Evolutionary conservation across 2,888 invertebrate species (phyloP).

Genomic region (Gisinianus flammeolus): DNA sequence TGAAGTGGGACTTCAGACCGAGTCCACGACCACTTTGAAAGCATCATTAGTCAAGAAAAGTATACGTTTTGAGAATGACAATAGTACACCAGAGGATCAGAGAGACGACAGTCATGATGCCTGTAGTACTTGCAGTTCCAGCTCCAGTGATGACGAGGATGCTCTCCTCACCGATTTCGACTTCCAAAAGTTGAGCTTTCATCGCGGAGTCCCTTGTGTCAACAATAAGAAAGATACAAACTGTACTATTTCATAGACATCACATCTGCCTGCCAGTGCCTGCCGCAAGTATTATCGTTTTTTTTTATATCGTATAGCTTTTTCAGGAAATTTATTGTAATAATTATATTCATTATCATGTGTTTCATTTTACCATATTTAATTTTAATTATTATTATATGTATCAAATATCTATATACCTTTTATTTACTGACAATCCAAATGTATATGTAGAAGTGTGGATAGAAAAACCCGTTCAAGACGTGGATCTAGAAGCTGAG

Average conservation of each 20-base stretch:
- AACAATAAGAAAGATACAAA: conserved; percentile 1
- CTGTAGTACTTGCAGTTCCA: conserved; percentile 38
- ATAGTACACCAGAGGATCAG: not conserved
- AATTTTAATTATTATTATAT: too few relatives aligned
- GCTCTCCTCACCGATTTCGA: not conserved
- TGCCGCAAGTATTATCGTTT: too few relatives aligned
- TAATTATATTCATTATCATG: too few relatives aligned
- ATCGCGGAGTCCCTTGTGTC: not conserved
- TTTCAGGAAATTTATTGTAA: too few relatives aligned
- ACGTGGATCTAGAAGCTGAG: too few relatives aligned
- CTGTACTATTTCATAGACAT: not conserved
- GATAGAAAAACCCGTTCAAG: too few relatives aligned
- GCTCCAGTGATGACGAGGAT: conserved; percentile 38
- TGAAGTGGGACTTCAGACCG: conserved; percentile 5
- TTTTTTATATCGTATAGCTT: too few relatives aligned
- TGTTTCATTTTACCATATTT: too few relatives aligned
- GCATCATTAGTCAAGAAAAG: not conserved
- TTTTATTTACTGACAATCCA: too few relatives aligned
- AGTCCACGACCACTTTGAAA: not conserved
- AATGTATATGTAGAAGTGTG: too few relatives aligned
- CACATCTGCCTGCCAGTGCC: too few relatives aligned
- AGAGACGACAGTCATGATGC: conserved; percentile 23
- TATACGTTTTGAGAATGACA: conserved; percentile 3
- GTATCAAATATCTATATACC: too few relatives aligned
- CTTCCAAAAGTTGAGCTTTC: conserved; percentile 2